phyloP scores from a whole-genome alignment of 1,140 invertebrate genomes.

The Trissolcus basalis region DNA sequence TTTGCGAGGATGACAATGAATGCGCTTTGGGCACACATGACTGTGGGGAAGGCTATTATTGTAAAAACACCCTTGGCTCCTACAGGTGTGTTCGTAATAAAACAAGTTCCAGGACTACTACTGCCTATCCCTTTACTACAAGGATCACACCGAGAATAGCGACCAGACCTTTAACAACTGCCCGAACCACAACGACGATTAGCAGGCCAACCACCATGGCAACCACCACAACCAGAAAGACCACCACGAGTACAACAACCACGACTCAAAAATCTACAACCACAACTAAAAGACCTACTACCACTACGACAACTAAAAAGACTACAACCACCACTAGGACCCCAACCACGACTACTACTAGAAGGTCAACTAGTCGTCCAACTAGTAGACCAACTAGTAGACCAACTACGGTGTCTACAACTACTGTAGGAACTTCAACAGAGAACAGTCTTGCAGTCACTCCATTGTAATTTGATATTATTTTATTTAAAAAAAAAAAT shows the following conservation, averaged over 20 bases:
- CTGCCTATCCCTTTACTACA: conserved; percentile 7
- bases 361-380: conserved; percentile 6
- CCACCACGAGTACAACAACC: conserved; percentile 21
- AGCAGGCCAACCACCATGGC: conserved; percentile 16
- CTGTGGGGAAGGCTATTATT: conserved; percentile 87
- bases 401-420: conserved; percentile 4
- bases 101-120: conserved; percentile 19
- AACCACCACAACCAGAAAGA: conserved; percentile 15
- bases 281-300: conserved; percentile 11
- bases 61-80: conserved; percentile 89
- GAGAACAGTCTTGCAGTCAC: not conserved
- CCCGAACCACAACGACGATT: conserved; percentile 15
- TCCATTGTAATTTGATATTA: conserved; percentile 14
- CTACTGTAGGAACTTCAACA: not conserved
- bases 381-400: conserved; percentile 14
- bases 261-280: conserved; percentile 18
- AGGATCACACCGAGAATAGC: conserved; percentile 13
- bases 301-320: not conserved
- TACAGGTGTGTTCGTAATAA: conserved; percentile 83
- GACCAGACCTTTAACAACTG: conserved; percentile 18
- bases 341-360: conserved; percentile 15
- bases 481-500: too few species aligned
- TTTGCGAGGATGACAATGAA: conserved; percentile 96
- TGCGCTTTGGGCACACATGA: conserved; percentile 88
- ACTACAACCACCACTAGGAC: conserved; percentile 18